Conservation (phyloP, 2,888 invertebrate species). For the Nemapogon koenigi region DNA sequence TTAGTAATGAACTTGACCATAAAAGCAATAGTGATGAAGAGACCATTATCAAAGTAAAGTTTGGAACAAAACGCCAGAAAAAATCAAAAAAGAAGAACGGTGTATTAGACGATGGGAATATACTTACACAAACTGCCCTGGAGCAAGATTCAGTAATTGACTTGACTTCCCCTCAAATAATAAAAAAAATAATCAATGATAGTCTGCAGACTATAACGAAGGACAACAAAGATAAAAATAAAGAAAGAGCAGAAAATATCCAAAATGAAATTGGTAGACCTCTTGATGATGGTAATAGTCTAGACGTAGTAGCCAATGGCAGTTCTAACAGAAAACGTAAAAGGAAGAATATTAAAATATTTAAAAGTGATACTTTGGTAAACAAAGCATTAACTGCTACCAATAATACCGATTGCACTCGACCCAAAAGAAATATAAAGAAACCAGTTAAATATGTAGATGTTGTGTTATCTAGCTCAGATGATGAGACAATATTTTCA, state of each 20-base stretch:
- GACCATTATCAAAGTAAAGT: constrained; percentile 39
- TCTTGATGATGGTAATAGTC: too few relatives aligned
- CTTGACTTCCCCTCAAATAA: too few relatives aligned
- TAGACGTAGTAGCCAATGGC: too few relatives aligned
- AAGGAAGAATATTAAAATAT: not conserved
- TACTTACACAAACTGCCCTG: too few relatives aligned
- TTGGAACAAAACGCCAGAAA: constrained; percentile 32
- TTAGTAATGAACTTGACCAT: constrained; percentile 18
- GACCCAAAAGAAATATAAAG: constrained; percentile 42
- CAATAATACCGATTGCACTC: constrained; percentile 11
- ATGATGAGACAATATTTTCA: constrained; percentile 52
- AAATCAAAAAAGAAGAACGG: constrained; percentile 30
- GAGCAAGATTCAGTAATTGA: too few relatives aligned
- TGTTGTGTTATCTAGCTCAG: constrained; percentile 34
- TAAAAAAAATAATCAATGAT: too few relatives aligned
- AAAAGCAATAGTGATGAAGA: constrained; percentile 19
- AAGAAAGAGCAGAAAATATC: too few relatives aligned
- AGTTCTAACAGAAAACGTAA: constrained; percentile 14
- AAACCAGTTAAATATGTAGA: constrained; percentile 46
- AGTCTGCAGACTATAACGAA: too few relatives aligned
- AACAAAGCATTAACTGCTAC: not conserved
- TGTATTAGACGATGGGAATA: too few relatives aligned
- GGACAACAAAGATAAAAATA: too few relatives aligned
- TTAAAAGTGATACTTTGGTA: too few relatives aligned
- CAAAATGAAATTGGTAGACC: too few relatives aligned